Conservation (phyloP, 1,140 invertebrate species). For the Drosophila subobscura region DNA sequence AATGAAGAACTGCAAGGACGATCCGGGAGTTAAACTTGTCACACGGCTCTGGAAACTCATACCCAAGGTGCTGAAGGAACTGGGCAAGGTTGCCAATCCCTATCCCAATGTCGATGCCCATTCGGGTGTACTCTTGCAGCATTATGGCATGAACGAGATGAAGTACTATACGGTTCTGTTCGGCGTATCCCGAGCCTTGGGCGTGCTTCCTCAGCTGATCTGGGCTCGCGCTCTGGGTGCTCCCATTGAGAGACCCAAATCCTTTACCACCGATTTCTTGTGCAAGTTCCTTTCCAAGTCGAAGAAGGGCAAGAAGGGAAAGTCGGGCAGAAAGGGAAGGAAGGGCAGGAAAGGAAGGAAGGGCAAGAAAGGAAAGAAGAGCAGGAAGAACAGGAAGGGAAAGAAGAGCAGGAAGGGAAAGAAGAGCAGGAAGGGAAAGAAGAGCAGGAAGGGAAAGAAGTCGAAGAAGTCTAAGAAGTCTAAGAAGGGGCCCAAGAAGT, state of each 20-base stretch:
- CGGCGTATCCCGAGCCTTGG: slow-evolving; percentile 96
- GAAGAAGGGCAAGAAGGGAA: not conserved
- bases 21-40: slow-evolving; percentile 95
- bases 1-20: slow-evolving; percentile 95
- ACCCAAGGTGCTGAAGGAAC: slow-evolving; percentile 94
- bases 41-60: slow-evolving; percentile 95
- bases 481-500: too few species aligned
- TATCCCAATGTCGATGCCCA: slow-evolving; percentile 99
- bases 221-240: slow-evolving; percentile 97
- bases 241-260: slow-evolving; percentile 98
- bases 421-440: not conserved
- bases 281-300: slow-evolving; percentile 3
- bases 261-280: slow-evolving; percentile 91
- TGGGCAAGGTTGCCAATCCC: slow-evolving; percentile 98
- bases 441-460: not conserved
- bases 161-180: slow-evolving; percentile 99
- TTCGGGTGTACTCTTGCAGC: slow-evolving; percentile 95
- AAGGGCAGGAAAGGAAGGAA: not conserved
- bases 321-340: not conserved
- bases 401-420: too few species aligned
- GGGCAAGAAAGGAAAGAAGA: not conserved
- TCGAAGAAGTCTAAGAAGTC: too few species aligned
- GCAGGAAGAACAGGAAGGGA: not conserved
- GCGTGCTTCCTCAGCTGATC: slow-evolving; percentile 93
- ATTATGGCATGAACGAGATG: slow-evolving; percentile 98